A percentile compares a stretch with the other conserved stretches of the same genome.
phyloP scores from a whole-genome alignment of 2,113 vertebrate species.

The Chionis minor region DNA sequence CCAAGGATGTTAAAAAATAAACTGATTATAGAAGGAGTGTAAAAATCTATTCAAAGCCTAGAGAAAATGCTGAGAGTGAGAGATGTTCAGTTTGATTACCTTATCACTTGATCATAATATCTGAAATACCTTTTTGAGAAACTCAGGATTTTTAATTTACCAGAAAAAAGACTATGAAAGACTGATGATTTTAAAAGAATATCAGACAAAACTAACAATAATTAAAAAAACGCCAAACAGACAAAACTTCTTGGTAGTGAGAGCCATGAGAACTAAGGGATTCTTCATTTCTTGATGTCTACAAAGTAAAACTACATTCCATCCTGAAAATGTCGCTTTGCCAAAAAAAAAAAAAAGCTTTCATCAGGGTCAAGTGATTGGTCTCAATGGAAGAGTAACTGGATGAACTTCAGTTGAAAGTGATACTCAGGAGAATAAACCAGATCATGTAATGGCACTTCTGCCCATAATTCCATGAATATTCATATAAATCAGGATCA shows the following conservation, averaged over 20 bases:
- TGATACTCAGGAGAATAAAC: slow-evolving; percentile 6
- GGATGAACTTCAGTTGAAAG: slow-evolving; percentile 1
- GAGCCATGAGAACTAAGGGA: not conserved
- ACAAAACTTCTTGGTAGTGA: not conserved
- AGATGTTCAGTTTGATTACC: not conserved
- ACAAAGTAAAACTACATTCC: not conserved
- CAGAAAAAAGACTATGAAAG: not conserved
- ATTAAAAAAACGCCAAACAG: not conserved
- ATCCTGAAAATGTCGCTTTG: not conserved
- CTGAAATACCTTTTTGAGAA: not conserved
- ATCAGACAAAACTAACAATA: not conserved
- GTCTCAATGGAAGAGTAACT: not conserved
- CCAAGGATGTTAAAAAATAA: not conserved
- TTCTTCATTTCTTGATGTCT: not conserved
- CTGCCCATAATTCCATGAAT: not conserved
- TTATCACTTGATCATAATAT: not conserved
- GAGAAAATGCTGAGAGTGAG: not conserved
- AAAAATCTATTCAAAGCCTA: not conserved
- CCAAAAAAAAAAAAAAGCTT: not conserved
- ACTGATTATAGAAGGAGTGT: not conserved
- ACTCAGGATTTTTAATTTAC: not conserved
- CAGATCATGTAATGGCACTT: not conserved
- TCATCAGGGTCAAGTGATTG: not conserved
- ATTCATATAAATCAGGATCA: not conserved
- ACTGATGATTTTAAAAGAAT: not conserved